Evolutionary conservation across 2,113 vertebrate genomes (phyloP).

Genomic region (Cacatua alba): DNA sequence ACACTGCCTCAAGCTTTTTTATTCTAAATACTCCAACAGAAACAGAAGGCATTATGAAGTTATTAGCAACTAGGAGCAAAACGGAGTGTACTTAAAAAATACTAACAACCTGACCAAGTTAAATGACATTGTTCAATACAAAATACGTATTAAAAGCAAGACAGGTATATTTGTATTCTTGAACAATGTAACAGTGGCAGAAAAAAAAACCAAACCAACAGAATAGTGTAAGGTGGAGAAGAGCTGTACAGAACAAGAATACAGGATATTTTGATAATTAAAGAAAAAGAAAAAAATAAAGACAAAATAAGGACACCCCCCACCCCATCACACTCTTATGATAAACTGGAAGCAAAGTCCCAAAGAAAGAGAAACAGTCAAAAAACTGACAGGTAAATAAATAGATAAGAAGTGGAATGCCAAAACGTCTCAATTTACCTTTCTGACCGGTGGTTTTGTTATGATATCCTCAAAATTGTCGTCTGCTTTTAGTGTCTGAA

Average conservation of each 20-base stretch:
- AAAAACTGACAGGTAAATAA: not conserved
- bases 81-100: not conserved
- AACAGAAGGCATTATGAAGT: not conserved
- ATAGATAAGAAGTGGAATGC: not conserved
- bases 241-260: not conserved
- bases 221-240: not conserved
- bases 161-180: not conserved
- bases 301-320: not conserved
- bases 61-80: not conserved
- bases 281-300: not conserved
- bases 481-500: constrained; percentile 92
- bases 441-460: constrained; percentile 94
- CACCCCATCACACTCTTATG: not conserved
- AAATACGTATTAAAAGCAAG: not conserved
- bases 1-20: not conserved
- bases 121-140: not conserved
- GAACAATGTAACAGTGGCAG: not conserved
- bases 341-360: not conserved
- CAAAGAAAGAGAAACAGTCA: not conserved
- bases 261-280: not conserved
- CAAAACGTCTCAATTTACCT: constrained; percentile 78
- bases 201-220: not conserved
- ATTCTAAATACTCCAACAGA: not conserved
- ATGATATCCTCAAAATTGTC: constrained; percentile 95
- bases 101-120: not conserved